Evolutionary conservation across 2,797 vertebrate genomes (phyloP).

Genomic region (Rhinichthys osculus): DNA sequence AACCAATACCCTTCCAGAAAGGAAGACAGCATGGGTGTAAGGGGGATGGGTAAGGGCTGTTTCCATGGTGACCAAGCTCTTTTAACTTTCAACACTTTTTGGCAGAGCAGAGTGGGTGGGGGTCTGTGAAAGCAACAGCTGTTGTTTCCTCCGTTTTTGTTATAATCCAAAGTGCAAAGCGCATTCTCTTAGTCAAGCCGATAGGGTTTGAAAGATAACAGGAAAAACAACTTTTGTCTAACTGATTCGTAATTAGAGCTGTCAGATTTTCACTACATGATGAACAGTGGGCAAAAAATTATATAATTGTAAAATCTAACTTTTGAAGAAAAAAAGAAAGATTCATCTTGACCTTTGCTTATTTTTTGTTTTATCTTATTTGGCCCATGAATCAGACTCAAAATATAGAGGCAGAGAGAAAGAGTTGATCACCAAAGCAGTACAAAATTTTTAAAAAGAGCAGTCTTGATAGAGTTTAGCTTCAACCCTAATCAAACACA

Average conservation of each 20-base stretch:
- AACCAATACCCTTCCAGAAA: conserved; percentile 78
- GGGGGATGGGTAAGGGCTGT: conserved; percentile 73
- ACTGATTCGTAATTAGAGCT: conserved; percentile 31
- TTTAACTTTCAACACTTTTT: conserved; percentile 64
- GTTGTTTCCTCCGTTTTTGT: conserved; percentile 76
- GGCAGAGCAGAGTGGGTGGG: conserved; percentile 72
- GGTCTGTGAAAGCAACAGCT: conserved; percentile 92
- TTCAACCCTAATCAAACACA: no score
- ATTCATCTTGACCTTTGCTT: neutral
- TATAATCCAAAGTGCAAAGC: conserved; percentile 71
- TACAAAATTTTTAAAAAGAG: no score
- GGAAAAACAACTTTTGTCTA: conserved; percentile 41
- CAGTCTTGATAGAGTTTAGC: no score
- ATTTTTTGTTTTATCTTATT: neutral
- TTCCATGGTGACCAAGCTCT: conserved; percentile 77
- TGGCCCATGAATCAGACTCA: neutral
- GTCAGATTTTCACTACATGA: neutral
- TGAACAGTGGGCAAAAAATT: neutral
- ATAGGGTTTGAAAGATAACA: conserved; percentile 64
- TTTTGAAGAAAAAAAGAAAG: neutral
- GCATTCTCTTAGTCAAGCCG: conserved; percentile 71
- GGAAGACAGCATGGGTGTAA: conserved; percentile 46
- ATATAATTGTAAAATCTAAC: neutral
- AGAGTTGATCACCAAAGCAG: neutral
- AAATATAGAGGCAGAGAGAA: neutral